Evolutionary conservation across 2,888 invertebrate genomes (phyloP).

Genomic region (Syrphus vitripennis): DNA sequence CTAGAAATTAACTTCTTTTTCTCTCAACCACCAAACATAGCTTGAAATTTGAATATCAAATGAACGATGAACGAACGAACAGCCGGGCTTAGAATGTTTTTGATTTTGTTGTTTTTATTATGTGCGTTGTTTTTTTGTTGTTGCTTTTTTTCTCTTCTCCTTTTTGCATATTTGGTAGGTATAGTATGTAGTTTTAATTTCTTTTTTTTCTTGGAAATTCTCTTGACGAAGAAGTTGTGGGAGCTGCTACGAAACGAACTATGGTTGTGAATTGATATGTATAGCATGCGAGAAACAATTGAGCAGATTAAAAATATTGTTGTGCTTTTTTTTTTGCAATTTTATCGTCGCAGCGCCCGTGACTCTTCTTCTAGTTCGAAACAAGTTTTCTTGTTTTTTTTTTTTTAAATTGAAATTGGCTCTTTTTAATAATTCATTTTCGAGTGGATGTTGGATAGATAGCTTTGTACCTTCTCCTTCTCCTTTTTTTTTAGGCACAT

Average conservation of each 20-base stretch:
- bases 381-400: constrained; percentile 19
- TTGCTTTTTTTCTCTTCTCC: neutral
- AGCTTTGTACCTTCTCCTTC: no score
- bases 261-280: neutral
- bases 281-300: constrained; percentile 18
- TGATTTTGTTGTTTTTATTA: constrained; percentile 28
- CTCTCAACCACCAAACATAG: constrained; percentile 22
- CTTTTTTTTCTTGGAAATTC: neutral
- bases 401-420: neutral
- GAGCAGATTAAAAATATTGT: neutral
- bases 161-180: constrained; percentile 21
- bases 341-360: neutral
- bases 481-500: neutral
- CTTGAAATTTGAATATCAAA: constrained; percentile 62
- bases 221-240: neutral
- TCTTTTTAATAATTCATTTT: neutral
- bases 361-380: constrained; percentile 27
- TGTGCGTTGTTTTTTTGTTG: neutral
- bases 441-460: neutral
- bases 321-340: constrained; percentile 2
- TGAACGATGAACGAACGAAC: constrained; percentile 1
- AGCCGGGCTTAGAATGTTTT: constrained; percentile 55
- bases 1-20: constrained; percentile 13
- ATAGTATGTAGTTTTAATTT: neutral
- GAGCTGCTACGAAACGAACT: neutral